Evolutionary conservation across 2,888 invertebrate genomes (phyloP).

Genomic region (Micropterix aruncella): DNA sequence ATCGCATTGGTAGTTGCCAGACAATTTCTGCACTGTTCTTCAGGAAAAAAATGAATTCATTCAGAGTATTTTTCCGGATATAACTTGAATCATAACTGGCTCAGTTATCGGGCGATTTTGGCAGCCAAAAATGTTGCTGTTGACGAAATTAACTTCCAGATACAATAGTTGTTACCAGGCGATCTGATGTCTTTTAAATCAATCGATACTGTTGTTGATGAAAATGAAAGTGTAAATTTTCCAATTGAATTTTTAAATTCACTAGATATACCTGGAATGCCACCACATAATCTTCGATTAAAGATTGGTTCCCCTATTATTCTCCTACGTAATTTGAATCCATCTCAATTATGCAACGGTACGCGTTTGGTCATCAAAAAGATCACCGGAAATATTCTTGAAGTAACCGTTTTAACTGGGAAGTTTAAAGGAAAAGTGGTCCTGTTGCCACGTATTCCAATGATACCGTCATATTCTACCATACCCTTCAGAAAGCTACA

Average conservation of each 20-base stretch:
- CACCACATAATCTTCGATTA: conserved; percentile 14
- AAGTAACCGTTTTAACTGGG: conserved; percentile 12
- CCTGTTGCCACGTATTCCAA: not conserved
- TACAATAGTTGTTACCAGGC: conserved; percentile 12
- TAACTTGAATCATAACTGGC: conserved; percentile 14
- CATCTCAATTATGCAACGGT: conserved; percentile 12
- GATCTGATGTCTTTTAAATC: conserved; percentile 12
- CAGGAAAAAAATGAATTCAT: not conserved
- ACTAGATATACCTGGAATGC: conserved; percentile 12
- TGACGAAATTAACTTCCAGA: conserved; percentile 11
- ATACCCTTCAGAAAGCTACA: not conserved
- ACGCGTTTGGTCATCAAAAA: conserved; percentile 10
- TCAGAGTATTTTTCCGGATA: not conserved
- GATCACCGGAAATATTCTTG: conserved; percentile 10
- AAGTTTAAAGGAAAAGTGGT: conserved; percentile 2
- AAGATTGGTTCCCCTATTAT: conserved; percentile 15
- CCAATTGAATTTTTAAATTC: conserved; percentile 16
- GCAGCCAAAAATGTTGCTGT: conserved; percentile 18
- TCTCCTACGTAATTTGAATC: conserved; percentile 16
- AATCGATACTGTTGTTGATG: conserved; percentile 12
- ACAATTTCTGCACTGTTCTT: not conserved
- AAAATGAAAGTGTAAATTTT: conserved; percentile 12
- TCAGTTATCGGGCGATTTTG: conserved; percentile 17
- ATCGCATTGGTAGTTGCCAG: too few relatives aligned
- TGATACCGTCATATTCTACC: not conserved